A percentile compares a stretch with the other conserved stretches of the same genome.
Evolutionary conservation across 2,113 vertebrate genomes (phyloP).

Genomic region (Pachypanchax playfairii): DNA sequence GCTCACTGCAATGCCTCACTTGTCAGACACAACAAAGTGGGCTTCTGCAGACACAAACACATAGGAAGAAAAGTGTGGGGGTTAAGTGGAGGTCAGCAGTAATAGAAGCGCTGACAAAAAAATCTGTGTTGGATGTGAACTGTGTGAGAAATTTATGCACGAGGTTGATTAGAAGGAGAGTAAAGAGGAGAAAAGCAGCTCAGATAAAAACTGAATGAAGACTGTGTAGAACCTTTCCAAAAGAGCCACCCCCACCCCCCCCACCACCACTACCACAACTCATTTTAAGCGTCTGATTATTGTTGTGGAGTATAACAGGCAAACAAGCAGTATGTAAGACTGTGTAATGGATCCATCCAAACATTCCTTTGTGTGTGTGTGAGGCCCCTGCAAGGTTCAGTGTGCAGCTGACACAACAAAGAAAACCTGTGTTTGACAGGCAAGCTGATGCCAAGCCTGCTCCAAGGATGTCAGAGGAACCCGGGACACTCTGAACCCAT

Average conservation of each 20-base stretch:
- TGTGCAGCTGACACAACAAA: conserved; percentile 74
- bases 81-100: conserved; percentile 56
- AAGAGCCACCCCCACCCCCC: conserved; percentile 28
- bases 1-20: conserved; percentile 64
- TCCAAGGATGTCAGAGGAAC: conserved; percentile 40
- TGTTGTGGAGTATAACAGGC: conserved; percentile 69
- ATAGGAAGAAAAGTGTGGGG: conserved; percentile 52
- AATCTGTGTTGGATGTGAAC: conserved; percentile 58
- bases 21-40: conserved; percentile 74
- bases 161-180: conserved; percentile 18
- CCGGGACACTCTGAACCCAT: conserved; percentile 40
- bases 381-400: conserved; percentile 71
- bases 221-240: no score
- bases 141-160: conserved; percentile 26
- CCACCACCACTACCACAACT: conserved; percentile 15
- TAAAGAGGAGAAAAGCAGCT: background rate
- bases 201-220: no score
- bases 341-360: conserved; percentile 71
- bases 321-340: conserved; percentile 67
- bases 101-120: conserved; percentile 40
- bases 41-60: conserved; percentile 57
- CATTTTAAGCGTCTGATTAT: conserved; percentile 66
- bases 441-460: conserved; percentile 46
- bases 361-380: conserved; percentile 71
- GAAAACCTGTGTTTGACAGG: conserved; percentile 72